Evolutionary conservation across 1,140 invertebrate species (phyloP).

Genomic region (Hesperophylax magnus): DNA sequence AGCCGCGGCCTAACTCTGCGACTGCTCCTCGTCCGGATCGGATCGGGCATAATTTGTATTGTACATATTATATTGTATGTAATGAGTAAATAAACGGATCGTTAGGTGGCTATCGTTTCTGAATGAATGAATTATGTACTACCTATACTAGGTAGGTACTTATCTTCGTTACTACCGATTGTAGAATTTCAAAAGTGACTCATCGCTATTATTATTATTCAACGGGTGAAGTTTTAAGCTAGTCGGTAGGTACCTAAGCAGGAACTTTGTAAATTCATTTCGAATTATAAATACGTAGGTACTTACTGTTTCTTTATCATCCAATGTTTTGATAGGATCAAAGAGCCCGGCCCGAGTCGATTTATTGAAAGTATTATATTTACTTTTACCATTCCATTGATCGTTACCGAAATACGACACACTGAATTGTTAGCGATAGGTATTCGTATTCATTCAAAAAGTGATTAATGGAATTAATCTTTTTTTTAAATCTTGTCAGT

Average conservation of each 20-base stretch:
- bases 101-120: slow-evolving; percentile 19
- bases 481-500: too few relatives aligned
- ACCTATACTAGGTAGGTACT: too few relatives aligned
- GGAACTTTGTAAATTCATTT: not conserved
- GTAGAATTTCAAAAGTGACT: slow-evolving; percentile 29
- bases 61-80: slow-evolving; percentile 21
- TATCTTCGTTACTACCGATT: slow-evolving; percentile 19
- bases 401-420: too few relatives aligned
- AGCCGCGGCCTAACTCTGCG: not conserved
- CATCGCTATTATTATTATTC: slow-evolving; percentile 22
- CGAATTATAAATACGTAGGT: not conserved
- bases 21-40: not conserved
- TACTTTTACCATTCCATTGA: too few relatives aligned
- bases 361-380: too few relatives aligned
- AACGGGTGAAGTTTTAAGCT: not conserved
- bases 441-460: too few relatives aligned
- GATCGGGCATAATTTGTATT: slow-evolving; percentile 1
- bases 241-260: not conserved
- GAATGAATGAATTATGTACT: slow-evolving; percentile 38
- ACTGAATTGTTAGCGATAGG: too few relatives aligned
- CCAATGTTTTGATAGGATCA: not conserved
- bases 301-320: slow-evolving; percentile 7
- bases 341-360: not conserved
- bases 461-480: too few relatives aligned
- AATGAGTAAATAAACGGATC: slow-evolving; percentile 36